Evolutionary conservation across 2,797 vertebrate species (phyloP).

Genomic region (Petrocephalus sullivani): DNA sequence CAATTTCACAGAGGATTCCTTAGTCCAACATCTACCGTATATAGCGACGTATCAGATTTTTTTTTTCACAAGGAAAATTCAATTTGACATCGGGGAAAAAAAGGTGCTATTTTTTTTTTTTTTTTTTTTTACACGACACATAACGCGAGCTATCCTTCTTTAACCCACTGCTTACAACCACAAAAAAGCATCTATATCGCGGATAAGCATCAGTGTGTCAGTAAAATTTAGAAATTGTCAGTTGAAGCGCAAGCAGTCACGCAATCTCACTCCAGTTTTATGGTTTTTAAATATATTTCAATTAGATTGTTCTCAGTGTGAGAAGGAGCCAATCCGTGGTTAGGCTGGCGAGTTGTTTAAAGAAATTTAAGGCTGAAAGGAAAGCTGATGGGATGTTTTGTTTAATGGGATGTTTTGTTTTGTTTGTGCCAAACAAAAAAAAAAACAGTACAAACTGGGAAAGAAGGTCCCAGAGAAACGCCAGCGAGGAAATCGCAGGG

Average conservation of each 20-base stretch:
- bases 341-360: neutral
- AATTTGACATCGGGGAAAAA: neutral
- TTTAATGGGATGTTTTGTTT: neutral
- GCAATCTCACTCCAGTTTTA: neutral
- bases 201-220: neutral
- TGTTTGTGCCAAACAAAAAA: neutral
- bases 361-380: neutral
- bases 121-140: neutral
- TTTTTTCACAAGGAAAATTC: constrained; percentile 9
- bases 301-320: neutral
- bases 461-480: neutral
- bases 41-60: constrained; percentile 7
- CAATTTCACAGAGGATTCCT: constrained; percentile 12
- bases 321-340: neutral
- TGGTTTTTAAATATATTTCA: neutral
- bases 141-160: constrained; percentile 2
- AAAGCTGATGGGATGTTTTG: neutral
- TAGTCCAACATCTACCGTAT: neutral
- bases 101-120: neutral
- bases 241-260: neutral
- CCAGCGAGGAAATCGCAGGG: neutral
- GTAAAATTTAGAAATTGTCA: neutral
- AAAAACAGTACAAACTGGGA: neutral
- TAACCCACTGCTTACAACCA: constrained; percentile 6
- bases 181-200: neutral